Evolutionary conservation across 2,797 vertebrate species (phyloP), one percentile per base, ranked within the genome.

Genomic region (Podarcis lilfordi): DNA sequence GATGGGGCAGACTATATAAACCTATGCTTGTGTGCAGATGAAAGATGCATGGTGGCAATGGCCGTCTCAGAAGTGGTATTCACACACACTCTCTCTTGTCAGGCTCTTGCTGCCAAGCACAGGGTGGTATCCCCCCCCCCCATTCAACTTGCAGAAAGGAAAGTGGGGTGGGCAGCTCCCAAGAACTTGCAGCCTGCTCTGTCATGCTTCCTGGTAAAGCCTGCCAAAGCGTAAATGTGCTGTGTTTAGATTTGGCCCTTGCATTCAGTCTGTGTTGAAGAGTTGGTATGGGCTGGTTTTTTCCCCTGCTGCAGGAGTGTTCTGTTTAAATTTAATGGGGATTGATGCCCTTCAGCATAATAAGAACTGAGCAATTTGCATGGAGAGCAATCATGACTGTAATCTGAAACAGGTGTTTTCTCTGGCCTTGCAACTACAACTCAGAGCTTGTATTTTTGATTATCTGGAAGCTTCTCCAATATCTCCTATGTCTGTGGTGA

Each of bases 331-430:
- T n/a, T 11, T 21, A 87, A 45, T 82, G 61, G 72, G n/a, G 76
- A 55, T 40, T 68, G 80, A 83, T 61, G 25, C 32, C 72, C 61
- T 69, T 83, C 32, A 37, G 35, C 43, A 55, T 78, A 77, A 83
- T 43, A 29, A 29, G 71, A 82, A 82, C 13, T 35, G 43, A 59
- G 27, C 25, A 35, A 43, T 66, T 81, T 74, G 32, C 19, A 32
- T 32, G 35, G 61, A 69, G 17, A 37, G n/a, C 61, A 68, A 19
- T 82, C 72, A 77, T 27, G 17, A 55, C 37, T 76, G 61, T 76
- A 76, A 87, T 68, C 61, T 82, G 74, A 66, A 88, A 88, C 72
- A 82, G n/a, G n/a, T 88, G 72, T 17, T 76, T 66, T 88, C 50
- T 29, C 25, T 82, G 15, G 40, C 45, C 25, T 77, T 83, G 80